A percentile compares a stretch with the other conserved stretches of the same genome.
These are phyloP conservation scores for Bradypodion ventrale DNA, from an alignment of 2,797 vertebrate genomes.

Conservation along the genomic window DNA sequence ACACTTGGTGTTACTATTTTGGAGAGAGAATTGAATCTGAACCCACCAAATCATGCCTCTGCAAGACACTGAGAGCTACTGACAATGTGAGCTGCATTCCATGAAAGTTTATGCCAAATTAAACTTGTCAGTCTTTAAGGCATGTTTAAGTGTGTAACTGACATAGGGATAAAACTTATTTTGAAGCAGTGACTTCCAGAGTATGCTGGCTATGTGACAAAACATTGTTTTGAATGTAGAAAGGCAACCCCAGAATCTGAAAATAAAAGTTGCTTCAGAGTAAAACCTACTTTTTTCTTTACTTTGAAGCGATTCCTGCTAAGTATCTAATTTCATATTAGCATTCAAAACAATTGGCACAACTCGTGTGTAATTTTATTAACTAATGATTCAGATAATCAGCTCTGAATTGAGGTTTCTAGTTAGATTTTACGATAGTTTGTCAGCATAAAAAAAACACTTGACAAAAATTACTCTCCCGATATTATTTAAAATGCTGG, in stretches of 20 bases:
- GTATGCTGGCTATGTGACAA: not conserved
- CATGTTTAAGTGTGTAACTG: not conserved
- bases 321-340: not conserved
- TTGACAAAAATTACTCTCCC: conserved; percentile 8
- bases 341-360: not conserved
- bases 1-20: too few species aligned
- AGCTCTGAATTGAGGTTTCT: not conserved
- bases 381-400: not conserved
- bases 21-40: not conserved
- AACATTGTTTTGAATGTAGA: not conserved
- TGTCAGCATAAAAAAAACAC: conserved; percentile 15
- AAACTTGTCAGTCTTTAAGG: too few species aligned
- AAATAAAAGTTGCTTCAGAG: too few species aligned
- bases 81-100: too few species aligned
- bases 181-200: conserved; percentile 5
- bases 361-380: not conserved
- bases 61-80: not conserved
- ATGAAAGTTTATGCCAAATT: too few species aligned
- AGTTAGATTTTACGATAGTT: conserved; percentile 18
- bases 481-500: conserved; percentile 54
- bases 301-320: too few species aligned
- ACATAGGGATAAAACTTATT: not conserved
- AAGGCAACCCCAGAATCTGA: too few species aligned
- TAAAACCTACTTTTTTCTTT: too few species aligned
- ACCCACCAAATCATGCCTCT: not conserved